These are phyloP conservation scores for Cataglyphis hispanica DNA, from an alignment of 1,140 invertebrate species.

Conservation along the genomic window DNA sequence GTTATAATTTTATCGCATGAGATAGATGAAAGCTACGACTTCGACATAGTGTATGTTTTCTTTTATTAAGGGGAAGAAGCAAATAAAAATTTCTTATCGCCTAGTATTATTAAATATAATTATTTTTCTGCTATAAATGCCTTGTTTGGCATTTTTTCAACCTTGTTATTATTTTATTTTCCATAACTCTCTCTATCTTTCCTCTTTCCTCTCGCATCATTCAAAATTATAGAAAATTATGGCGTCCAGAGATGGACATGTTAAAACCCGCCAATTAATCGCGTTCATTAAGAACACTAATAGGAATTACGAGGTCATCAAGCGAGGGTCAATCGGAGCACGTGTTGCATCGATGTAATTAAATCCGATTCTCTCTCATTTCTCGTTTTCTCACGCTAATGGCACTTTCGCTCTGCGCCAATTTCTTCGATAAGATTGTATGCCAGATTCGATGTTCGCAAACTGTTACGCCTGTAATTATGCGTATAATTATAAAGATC, in stretches of 20 bases:
- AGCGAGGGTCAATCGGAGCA: not conserved
- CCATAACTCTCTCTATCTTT: too few species aligned
- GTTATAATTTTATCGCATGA: conserved; percentile 17
- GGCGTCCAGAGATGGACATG: not conserved
- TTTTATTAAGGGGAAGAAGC: conserved; percentile 1
- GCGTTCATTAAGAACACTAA: conserved; percentile 9
- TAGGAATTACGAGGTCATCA: conserved; percentile 42
- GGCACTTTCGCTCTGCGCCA: too few species aligned
- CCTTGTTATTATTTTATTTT: too few species aligned
- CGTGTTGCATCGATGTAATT: conserved; percentile 5
- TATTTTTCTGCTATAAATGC: not conserved
- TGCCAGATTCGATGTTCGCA: not conserved
- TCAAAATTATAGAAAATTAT: conserved; percentile 44
- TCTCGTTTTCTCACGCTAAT: not conserved
- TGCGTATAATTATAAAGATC: not conserved
- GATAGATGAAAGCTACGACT: not conserved
- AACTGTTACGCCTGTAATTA: not conserved
- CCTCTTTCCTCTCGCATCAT: not conserved
- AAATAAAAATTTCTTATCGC: conserved; percentile 3
- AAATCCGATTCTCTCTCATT: not conserved
- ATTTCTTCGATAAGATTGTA: conserved; percentile 6
- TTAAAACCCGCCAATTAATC: conserved; percentile 17
- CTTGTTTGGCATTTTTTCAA: not conserved
- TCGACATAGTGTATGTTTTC: not conserved
- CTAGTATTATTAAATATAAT: not conserved